Evolutionary conservation across 2,888 invertebrate genomes (phyloP).

Genomic region (Tanypteryx hageni): DNA sequence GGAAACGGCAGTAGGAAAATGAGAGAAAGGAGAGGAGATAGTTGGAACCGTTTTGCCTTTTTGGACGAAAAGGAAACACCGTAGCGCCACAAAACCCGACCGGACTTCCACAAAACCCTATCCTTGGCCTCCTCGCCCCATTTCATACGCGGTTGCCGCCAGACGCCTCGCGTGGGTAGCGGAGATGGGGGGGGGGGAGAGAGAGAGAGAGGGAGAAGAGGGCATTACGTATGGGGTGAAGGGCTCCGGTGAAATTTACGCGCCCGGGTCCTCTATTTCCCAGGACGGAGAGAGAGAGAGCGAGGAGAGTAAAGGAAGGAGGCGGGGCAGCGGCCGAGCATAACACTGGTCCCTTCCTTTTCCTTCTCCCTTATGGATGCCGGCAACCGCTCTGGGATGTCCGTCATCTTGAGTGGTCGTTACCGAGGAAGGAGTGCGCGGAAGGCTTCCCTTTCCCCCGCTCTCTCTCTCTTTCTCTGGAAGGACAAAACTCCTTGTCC

Average conservation of each 20-base stretch:
- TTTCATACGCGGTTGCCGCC: conserved; percentile 20
- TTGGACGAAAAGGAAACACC: conserved; percentile 11
- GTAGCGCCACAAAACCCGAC: conserved; percentile 15
- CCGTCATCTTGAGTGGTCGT: conserved; percentile 63
- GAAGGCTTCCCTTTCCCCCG: background rate
- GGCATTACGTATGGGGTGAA: background rate
- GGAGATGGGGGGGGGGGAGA: background rate
- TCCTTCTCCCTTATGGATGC: conserved; percentile 46
- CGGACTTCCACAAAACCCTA: conserved; percentile 28
- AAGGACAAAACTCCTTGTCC: conserved; percentile 5
- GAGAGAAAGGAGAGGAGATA: background rate
- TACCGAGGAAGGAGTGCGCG: conserved; percentile 31
- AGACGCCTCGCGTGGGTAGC: background rate
- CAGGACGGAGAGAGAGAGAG: background rate
- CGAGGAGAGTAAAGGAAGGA: too few species aligned
- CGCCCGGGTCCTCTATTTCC: background rate
- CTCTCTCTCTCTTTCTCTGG: background rate
- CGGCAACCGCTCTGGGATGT: conserved; percentile 53
- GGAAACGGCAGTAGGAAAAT: background rate
- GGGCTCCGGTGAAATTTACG: conserved; percentile 9
- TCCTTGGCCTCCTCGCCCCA: conserved; percentile 19
- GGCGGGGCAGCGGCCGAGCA: conserved; percentile 39
- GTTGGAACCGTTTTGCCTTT: background rate
- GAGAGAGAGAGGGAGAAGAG: background rate
- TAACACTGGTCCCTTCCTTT: conserved; percentile 60